Base-by-base conservation (phyloP, 2,888 invertebrate species). In the Orthonevra nobilis region DNA sequence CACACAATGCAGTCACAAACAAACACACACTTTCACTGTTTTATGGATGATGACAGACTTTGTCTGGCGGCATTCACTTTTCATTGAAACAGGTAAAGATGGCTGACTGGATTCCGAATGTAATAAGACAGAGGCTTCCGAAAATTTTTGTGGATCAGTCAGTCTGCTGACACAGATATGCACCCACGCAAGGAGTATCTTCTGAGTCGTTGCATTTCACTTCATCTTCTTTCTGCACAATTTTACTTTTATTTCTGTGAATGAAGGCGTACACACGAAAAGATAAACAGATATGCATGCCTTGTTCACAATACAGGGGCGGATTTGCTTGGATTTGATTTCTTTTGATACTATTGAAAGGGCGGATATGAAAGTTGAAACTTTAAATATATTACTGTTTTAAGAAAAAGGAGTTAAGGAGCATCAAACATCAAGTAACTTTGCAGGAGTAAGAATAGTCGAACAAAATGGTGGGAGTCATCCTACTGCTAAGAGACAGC, bases 111-210 rank as follows among this genome's bases (percentile, higher is more conserved):
- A 15, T 7, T 10, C 7, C 17, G 44, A 15, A 58, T 20, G 38
- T 14, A 50, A 38, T 58, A 60, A 58, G 26, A 20, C 19, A 30
- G 10, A 14, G 44, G 14, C 14, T 52, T 60, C 26, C 10, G n/a
- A 66, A 44, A 4, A 23, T 42, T 66, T 74, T 32, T 52, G 66
- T 74, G 66, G 52, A 66, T 74, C 73, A 66, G 58, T 66, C 58
- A 66, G 73, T 66, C 60, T 74, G 66, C 73, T 74, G 73, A 74
- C 66, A 66, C 38, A 74, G 40, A 66, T 74, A 66, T 66, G n/a
- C n/a, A n/a, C 60, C 23, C 12, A 28, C 36, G 54, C 30, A 38
- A 48, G 10, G 3, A 40, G 12, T 6, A 46, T 44, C 42, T 20
- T 34, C n/a, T 19, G 46, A 23, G 44, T 20, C 34, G 15, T 10